Conservation (phyloP, 2,888 invertebrate genomes). For the Scelioninae gen. 2 region DNA sequence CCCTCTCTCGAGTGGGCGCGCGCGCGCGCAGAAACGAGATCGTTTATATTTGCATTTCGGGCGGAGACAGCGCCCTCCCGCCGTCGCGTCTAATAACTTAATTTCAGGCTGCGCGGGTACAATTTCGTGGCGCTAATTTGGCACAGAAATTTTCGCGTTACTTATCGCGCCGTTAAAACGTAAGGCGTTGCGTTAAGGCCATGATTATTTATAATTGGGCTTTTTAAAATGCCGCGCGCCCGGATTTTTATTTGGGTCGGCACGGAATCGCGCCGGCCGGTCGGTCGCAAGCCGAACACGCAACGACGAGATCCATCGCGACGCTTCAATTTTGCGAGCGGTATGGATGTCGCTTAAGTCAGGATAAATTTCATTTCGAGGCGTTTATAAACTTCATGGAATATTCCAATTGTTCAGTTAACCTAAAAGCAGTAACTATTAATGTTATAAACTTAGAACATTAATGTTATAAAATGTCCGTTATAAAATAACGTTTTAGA, state of each 20-base stretch:
- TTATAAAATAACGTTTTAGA: too few relatives aligned
- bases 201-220: conserved; percentile 36
- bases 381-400: too few relatives aligned
- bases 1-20: conserved; percentile 15
- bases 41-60: conserved; percentile 43
- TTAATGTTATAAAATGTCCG: too few relatives aligned
- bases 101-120: conserved; percentile 39
- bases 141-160: conserved; percentile 40
- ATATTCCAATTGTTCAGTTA: too few relatives aligned
- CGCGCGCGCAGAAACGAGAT: conserved; percentile 23
- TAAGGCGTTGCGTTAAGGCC: conserved; percentile 31
- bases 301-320: conserved; percentile 6
- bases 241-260: conserved; percentile 20
- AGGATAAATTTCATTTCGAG: too few relatives aligned
- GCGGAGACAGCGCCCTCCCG: conserved; percentile 7
- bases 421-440: too few relatives aligned
- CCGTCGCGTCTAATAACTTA: conserved; percentile 40
- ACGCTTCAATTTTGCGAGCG: too few relatives aligned
- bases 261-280: conserved; percentile 4
- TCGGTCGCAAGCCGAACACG: conserved; percentile 35
- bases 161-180: conserved; percentile 45
- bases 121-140: conserved; percentile 38
- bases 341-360: too few relatives aligned
- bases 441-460: too few relatives aligned
- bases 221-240: conserved; percentile 21